Base-by-base conservation (phyloP, 2,113 vertebrate species). In the Phrynocephalus versicolor region DNA sequence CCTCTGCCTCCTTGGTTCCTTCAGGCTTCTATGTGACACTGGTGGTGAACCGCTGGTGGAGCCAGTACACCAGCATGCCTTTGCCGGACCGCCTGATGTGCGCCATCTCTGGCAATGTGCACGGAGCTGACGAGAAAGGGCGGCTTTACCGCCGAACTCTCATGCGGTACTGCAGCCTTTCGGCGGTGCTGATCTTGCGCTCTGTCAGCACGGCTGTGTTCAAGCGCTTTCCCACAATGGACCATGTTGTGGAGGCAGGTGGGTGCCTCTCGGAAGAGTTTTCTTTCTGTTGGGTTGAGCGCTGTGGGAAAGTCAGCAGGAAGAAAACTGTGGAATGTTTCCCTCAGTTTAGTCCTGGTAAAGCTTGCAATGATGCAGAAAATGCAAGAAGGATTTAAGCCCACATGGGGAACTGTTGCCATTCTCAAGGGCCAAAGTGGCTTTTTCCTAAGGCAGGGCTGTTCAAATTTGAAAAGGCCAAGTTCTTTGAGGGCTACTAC, bases 21-120 rank as follows among this genome's bases (percentile, higher is more conserved):
- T 7, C 94, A 98, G 98, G 98, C 78, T 99, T 99, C 94, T 99
- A 99, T 10, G 98, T 99, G 90, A 98, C 97, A 1, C 93, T 99
- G 91, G 97, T 99, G 88, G 97, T 99, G 93, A 97, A 98, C 93
- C 97, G 98, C 9, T 99, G 98, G 98, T 99, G 98, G 98, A 97
- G 85, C 85, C 98, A 99, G 94, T 99, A 98, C 95, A 97, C 96
- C 3, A 96, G 95, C 85, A 97, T 98, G 93, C 98, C 98, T 0
- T 92, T 98, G 5, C 98, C 98, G 0, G 98, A 99, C 84, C 79
- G 96, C 51, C 96, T 99, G 69, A 99, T 98, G 98, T 97, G 97
- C 27, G 89, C 95, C 1, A 95, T 98, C 84, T 97, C 96, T 0
- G 97, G 97, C 8, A 96, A 95, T 0, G 96, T 99, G 45, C 98